Evolutionary conservation across 2,888 invertebrate genomes (phyloP), one percentile per base, ranked within the genome.

Genomic region (Dasypolia templi): DNA sequence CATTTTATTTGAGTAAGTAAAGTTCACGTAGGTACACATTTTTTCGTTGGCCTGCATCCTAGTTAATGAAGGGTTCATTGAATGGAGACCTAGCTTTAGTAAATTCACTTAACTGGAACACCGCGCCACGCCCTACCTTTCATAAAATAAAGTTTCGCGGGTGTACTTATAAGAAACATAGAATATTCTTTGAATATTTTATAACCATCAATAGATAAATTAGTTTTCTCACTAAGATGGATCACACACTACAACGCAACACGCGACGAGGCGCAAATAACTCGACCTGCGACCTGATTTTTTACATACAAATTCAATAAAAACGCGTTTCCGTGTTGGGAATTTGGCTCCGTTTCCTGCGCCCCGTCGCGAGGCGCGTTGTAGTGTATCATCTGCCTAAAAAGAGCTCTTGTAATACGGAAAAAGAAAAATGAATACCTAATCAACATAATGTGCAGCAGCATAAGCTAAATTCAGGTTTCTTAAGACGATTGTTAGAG

Each of bases 91-190:
- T 56, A 46, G 58, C 29, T 42, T 62, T 77, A 73, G 66, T 77
- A 77, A 77, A 77, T 73, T 77, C 65, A 39, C 72, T 62, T 66
- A 73, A 62, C 44, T 73, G 55, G 62, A 66, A 72, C 35, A 62
- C 44, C 49, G 51, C 65, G 9, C 62, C 65, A 44, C 29, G n/a
- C 53, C 63, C 11, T 42, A 53, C 44, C 78, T 32, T 61, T 51
- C 14, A 62, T 56, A 51, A 61, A 51, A 44, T 77, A 39, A 65
- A 55, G 58, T 61, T 49, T 35, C 22, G 19, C 26, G 26, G 49
- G 39, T 32, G 22, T 62, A 64, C 14, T 32, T 51, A 72, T 55
- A 32, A 64, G 11, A 6, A 49, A 22, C 14, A 42, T 72, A 61
- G 3, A 39, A 75, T 61, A 22, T 22, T n/a, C n/a, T 62, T 51